Percentiles rank a stretch among this genome's conserved stretches.
phyloP scores from a whole-genome alignment of 2,797 vertebrate species.

The Danio kyathit region DNA sequence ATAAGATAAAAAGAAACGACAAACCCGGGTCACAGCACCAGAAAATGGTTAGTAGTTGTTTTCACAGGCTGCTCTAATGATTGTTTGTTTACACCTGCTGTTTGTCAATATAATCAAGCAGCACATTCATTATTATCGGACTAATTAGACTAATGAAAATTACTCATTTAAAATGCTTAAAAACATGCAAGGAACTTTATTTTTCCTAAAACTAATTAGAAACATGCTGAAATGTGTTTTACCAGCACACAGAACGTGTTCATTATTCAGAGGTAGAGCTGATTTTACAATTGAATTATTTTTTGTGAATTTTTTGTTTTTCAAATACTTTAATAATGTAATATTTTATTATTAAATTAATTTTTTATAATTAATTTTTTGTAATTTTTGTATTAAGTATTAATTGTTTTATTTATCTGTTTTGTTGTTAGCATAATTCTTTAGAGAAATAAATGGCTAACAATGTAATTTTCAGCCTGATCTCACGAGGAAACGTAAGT shows the following conservation, averaged over 20 bases:
- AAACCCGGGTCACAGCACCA: slow-evolving; percentile 5
- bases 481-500: no score
- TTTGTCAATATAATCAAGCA: not conserved
- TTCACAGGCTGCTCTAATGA: not conserved
- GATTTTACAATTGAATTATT: not conserved
- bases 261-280: not conserved
- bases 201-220: slow-evolving; percentile 2
- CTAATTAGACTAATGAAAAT: not conserved
- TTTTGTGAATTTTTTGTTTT: no score
- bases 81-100: not conserved
- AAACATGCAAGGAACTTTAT: not conserved
- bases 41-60: not conserved
- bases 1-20: not conserved
- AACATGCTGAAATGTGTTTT: not conserved
- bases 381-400: no score
- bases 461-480: no score
- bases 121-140: not conserved
- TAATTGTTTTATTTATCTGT: no score
- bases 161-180: no score
- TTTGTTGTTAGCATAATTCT: no score
- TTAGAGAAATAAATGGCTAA: no score
- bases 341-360: no score
- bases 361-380: no score
- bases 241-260: not conserved
- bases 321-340: no score